Percentiles rank a stretch among this genome's conserved stretches.
These are phyloP conservation scores for Eonycteris spelaea DNA, from an alignment of 2,113 vertebrate species.

Conservation along the genomic window DNA sequence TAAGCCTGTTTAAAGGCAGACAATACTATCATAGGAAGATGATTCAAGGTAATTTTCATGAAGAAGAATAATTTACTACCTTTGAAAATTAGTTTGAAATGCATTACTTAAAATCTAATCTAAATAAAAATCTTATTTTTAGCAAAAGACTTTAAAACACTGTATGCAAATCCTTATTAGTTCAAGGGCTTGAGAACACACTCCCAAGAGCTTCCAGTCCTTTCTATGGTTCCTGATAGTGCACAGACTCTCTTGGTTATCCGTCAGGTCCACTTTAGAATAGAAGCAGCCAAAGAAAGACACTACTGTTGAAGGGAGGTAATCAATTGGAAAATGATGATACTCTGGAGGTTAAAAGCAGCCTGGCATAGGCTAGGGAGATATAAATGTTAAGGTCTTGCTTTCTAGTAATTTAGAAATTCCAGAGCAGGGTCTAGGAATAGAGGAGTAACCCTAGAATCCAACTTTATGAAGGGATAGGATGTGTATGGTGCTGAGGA, in stretches of 20 bases:
- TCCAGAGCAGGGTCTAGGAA: not conserved
- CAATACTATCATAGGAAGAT: not conserved
- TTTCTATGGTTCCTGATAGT: not conserved
- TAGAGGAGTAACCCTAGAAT: accelerated
- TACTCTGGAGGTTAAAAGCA: not conserved
- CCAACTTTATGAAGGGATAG: not conserved
- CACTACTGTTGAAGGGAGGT: not conserved
- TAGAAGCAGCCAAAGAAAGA: not conserved
- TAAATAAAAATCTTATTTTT: slow-evolving; percentile 36
- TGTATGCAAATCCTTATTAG: not conserved
- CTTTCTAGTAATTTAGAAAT: not conserved
- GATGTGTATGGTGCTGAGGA: not conserved
- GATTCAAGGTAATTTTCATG: not conserved
- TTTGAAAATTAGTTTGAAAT: slow-evolving; percentile 28
- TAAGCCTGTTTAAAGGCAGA: slow-evolving; percentile 52
- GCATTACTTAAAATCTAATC: not conserved
- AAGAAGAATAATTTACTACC: slow-evolving; percentile 40
- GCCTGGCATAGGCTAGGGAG: not conserved
- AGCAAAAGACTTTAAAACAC: not conserved
- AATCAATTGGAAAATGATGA: not conserved
- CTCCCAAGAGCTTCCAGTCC: not conserved
- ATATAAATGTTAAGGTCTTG: not conserved
- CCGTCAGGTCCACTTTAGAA: not conserved
- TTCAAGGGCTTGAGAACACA: not conserved
- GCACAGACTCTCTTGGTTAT: not conserved